Evolutionary conservation across 2,888 invertebrate species (phyloP), one percentile per base, ranked within the genome.

Genomic region (Drosophila nigricruria): DNA sequence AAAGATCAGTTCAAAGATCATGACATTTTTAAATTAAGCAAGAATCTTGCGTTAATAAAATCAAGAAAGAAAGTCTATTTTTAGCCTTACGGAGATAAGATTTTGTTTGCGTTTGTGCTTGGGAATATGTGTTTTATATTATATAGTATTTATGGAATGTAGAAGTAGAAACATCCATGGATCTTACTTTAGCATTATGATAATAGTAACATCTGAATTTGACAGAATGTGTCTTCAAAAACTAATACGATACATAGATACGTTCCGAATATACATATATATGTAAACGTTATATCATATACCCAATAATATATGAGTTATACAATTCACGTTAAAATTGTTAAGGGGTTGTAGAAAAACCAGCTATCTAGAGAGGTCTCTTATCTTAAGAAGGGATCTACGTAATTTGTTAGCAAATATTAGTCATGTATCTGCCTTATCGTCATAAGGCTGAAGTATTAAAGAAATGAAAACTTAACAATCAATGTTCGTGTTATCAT

Each of bases 401-500:
- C 50, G 36, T 27, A 27, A n/a, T 10, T 68, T 56, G 45, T 54
- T 50, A 45, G 40, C 8, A 14, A 57, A 32, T 49, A 27, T 43
- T 42, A 53, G n/a, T 59, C 59, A 77, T 52, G n/a, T 34, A 25
- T 38, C 6, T 42, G 18, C 6, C 42, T 63, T 79, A 69, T 76
- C 68, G 47, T 14, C 9, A 10, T 14, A 62, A 16, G 8, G 12
- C 36, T 27, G 34, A 8, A 6, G 62, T 18, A 30, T 23, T 47
- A 43, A 47, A 23, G 27, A 27, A 34, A 49, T 10, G 12, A 0
- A 47, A 25, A 36, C 20, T 30, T 1, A 40, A 43, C 36, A 61
- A 45, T 63, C 43, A 60, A 62, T 34, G 57, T 25, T 23, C 18
- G 27, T 52, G 49, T 70, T 82, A 81, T 84, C 73, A 66, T n/a